These are phyloP conservation scores for Sinohyriopsis cumingii DNA, from an alignment of 2,888 invertebrate species.

Conservation along the genomic window DNA sequence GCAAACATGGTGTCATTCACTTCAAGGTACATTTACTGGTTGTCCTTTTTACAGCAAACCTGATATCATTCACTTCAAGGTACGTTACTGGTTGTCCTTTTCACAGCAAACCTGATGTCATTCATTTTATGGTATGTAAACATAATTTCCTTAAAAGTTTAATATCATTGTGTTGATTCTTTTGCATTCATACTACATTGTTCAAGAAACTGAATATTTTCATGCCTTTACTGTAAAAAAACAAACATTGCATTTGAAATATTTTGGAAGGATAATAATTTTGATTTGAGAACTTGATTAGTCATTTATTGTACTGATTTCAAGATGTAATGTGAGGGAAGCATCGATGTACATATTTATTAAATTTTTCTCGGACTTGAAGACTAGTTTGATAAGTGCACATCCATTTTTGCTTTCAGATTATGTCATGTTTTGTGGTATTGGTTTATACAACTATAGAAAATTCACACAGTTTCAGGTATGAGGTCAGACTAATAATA, in stretches of 20 bases:
- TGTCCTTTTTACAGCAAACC: constrained; percentile 71
- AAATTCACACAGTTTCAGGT: background rate
- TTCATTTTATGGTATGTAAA: constrained; percentile 41
- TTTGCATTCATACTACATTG: background rate
- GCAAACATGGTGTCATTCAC: too few species aligned
- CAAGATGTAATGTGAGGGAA: background rate
- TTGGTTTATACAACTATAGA: background rate
- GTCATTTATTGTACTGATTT: background rate
- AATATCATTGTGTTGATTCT: background rate
- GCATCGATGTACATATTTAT: background rate
- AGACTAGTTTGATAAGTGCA: too few species aligned
- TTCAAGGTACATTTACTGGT: constrained; percentile 55
- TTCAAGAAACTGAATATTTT: background rate
- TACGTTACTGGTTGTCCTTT: constrained; percentile 50
- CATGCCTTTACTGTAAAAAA: too few species aligned
- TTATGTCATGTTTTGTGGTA: too few species aligned
- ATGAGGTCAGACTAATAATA: background rate
- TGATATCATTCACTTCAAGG: constrained; percentile 71
- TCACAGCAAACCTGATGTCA: constrained; percentile 67
- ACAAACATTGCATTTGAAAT: too few species aligned
- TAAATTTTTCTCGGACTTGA: background rate
- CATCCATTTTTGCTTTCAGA: too few species aligned
- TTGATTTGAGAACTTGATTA: background rate
- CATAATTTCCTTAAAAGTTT: too few species aligned
- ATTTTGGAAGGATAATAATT: background rate